Conservation (phyloP, 1,140 invertebrate species). For the Lordiphosa stackelbergi region DNA sequence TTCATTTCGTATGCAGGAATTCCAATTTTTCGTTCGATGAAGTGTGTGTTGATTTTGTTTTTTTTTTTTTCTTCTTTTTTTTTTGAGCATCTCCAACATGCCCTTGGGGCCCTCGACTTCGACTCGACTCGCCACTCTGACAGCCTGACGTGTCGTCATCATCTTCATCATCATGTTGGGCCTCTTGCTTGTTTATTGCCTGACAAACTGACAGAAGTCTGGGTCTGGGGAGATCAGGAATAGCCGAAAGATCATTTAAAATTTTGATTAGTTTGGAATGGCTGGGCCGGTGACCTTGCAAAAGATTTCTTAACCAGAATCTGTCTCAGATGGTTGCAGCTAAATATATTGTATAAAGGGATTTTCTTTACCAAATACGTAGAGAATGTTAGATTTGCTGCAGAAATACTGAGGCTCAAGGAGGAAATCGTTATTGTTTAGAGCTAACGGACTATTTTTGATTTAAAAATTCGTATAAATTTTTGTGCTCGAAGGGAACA, state of each 20-base stretch:
- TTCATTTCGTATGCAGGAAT: constrained; percentile 74
- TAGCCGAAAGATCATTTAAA: constrained; percentile 66
- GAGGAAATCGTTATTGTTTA: no score
- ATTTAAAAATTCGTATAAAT: no score
- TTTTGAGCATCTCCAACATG: constrained; percentile 54
- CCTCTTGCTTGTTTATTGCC: constrained; percentile 64
- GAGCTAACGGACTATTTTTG: no score
- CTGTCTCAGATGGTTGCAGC: no score
- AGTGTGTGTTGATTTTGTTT: constrained; percentile 73
- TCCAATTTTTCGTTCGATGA: constrained; percentile 75
- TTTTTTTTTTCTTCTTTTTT: constrained; percentile 31
- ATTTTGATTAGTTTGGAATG: constrained; percentile 57
- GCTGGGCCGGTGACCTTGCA: background rate
- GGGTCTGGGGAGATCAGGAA: constrained; percentile 14
- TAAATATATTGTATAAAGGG: no score
- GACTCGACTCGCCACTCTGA: constrained; percentile 36
- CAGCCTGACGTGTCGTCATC: constrained; percentile 67
- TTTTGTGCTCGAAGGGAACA: no score
- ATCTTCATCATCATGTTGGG: constrained; percentile 20
- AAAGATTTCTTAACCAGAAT: constrained; percentile 5
- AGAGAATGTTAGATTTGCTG: no score
- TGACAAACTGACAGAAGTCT: constrained; percentile 65
- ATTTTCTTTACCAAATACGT: no score
- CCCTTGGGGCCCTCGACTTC: constrained; percentile 48
- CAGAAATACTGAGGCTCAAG: no score